phyloP scores from a whole-genome alignment of 2,113 vertebrate genomes.

The Fregata magnificens region DNA sequence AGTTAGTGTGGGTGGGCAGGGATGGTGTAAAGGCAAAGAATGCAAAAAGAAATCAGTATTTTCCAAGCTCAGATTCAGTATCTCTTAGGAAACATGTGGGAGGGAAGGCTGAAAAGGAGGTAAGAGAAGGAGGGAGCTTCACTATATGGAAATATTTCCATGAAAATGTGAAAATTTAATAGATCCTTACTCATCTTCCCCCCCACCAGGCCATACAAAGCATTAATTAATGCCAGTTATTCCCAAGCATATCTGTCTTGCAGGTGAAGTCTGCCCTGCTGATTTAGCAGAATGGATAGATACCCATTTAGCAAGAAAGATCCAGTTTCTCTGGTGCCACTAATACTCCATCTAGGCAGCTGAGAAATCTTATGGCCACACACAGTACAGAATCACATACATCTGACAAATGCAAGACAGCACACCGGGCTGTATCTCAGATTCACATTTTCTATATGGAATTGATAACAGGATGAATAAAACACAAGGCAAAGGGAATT shows the following conservation, averaged over 20 bases:
- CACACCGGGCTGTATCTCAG: not conserved
- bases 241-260: not conserved
- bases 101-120: constrained; percentile 11
- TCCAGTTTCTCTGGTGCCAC: not conserved
- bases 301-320: not conserved
- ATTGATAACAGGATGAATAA: not conserved
- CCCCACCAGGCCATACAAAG: not conserved
- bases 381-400: not conserved
- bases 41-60: not conserved
- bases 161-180: not conserved
- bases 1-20: not conserved
- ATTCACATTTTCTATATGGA: not conserved
- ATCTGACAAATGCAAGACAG: not conserved
- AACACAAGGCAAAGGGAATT: fast-evolving
- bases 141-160: constrained; percentile 1
- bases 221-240: constrained; percentile 30
- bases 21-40: not conserved
- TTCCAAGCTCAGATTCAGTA: not conserved
- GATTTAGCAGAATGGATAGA: not conserved
- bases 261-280: not conserved
- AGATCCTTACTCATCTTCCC: not conserved
- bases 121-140: not conserved
- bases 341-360: not conserved
- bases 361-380: not conserved
- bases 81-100: not conserved